These are phyloP conservation scores for Meloidogyne floridensis DNA, from an alignment of 1,140 invertebrate genomes.

Conservation along the genomic window DNA sequence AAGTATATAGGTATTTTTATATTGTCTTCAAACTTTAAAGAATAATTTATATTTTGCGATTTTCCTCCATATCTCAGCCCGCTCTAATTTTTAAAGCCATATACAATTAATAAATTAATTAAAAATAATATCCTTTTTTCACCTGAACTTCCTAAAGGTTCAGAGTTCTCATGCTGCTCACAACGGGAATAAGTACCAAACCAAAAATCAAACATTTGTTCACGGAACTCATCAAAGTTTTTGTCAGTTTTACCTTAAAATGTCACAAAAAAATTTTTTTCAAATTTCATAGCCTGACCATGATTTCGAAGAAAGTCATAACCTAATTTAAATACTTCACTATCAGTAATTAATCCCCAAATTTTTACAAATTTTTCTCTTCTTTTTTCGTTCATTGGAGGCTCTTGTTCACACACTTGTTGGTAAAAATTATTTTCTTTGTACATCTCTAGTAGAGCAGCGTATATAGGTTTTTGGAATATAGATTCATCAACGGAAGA, in stretches of 20 bases:
- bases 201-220: constrained; percentile 12
- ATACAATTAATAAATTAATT: no score
- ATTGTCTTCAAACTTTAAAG: no score
- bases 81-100: no score
- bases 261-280: no score
- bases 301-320: constrained; percentile 21
- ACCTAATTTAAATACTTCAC: constrained; percentile 24
- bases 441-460: constrained; percentile 22
- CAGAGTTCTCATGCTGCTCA: not conserved
- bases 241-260: constrained; percentile 1
- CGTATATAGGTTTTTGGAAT: constrained; percentile 9
- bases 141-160: constrained; percentile 24
- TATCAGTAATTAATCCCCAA: constrained; percentile 19
- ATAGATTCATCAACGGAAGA: constrained; percentile 11
- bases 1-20: no score
- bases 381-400: constrained; percentile 13
- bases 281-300: no score
- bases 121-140: not conserved
- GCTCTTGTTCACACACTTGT: constrained; percentile 19
- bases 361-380: constrained; percentile 22
- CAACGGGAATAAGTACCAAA: constrained; percentile 21
- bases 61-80: no score
- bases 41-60: no score
- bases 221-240: constrained; percentile 1
- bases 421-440: constrained; percentile 29